Percentiles rank a stretch among this genome's conserved stretches.
Evolutionary conservation across 2,888 invertebrate species (phyloP).

Genomic region (Cetonia aurata): DNA sequence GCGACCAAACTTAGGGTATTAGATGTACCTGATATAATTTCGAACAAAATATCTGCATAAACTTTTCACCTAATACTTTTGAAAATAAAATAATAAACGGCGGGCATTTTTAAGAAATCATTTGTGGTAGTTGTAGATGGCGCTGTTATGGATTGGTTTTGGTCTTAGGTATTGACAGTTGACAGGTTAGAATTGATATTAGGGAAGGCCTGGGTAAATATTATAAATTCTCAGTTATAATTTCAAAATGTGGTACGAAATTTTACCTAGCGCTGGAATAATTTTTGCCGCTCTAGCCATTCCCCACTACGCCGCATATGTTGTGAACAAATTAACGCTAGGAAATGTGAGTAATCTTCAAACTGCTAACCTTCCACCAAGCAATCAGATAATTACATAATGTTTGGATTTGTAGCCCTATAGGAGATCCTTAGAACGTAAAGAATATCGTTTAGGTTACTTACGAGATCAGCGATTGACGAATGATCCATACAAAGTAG

Average conservation of each 20-base stretch:
- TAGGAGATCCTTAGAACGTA: conserved; percentile 69
- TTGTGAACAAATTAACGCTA: conserved; percentile 71
- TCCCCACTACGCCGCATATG: conserved; percentile 74
- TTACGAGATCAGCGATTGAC: conserved; percentile 74
- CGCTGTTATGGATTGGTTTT: no score
- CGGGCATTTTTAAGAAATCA: no score
- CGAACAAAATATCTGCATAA: no score
- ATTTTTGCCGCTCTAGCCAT: conserved; percentile 72
- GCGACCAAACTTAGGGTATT: no score
- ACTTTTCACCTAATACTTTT: no score
- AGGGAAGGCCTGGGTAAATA: no score
- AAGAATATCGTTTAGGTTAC: conserved; percentile 71
- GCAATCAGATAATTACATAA: conserved; percentile 45
- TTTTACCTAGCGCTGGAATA: conserved; percentile 74
- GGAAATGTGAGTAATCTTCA: conserved; percentile 67
- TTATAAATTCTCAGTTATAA: not conserved
- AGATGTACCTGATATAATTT: no score
- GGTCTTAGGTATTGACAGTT: no score
- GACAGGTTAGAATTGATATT: no score
- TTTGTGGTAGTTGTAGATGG: no score
- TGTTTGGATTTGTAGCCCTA: conserved; percentile 56
- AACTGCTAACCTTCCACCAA: conserved; percentile 30
- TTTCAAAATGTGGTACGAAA: conserved; percentile 79
- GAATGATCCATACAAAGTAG: conserved; percentile 72
- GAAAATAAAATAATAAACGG: no score